Base-by-base conservation (phyloP, 2,888 invertebrate species). In the Cacoxenus indagator region DNA sequence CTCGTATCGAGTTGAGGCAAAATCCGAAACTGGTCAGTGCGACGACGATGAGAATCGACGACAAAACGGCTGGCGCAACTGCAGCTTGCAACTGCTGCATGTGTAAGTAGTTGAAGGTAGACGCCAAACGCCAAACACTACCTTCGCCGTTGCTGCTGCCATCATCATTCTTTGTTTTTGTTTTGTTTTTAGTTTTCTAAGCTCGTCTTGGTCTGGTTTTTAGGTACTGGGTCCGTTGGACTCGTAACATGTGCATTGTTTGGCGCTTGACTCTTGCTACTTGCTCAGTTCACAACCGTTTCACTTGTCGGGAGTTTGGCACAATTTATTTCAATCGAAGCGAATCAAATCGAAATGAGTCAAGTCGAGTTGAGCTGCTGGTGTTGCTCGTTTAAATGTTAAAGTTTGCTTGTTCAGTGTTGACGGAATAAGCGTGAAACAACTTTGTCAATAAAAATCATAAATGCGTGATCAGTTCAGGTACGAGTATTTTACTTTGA, bases 341-440 rank as follows among this genome's bases (percentile, higher is more conserved):
- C 27, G n/a, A n/a, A n/a, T n/a, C n/a, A n/a, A n/a, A n/a, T n/a
- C n/a, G n/a, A n/a, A n/a, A n/a, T n/a, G n/a, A n/a, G n/a, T n/a
- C n/a, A n/a, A n/a, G n/a, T n/a, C n/a, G n/a, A n/a, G n/a, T n/a
- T n/a, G n/a, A n/a, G n/a, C n/a, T n/a, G n/a, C n/a, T n/a, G n/a
- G n/a, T n/a, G n/a, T n/a, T 17, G 17, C 51, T 64, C 45, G 45
- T 26, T 66, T 61, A 67, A 67, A 67, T 67, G 67, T 67, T 67
- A 67, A 67, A 67, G 67, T 67, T 62, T 19, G 43, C 24, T 37
- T 37, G 43, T 37, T 43, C 17, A 11, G 24, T 22, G 24, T 45
- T 62, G 43, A 62, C 24, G 45, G 24, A 43, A 62, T 43, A 22
- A 62, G 61, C 43, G 45, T 62, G 43, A 45, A 62, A 62, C 45